A percentile compares a stretch with the other conserved stretches of the same genome.
Conservation (phyloP, 2,888 invertebrate genomes). For the Cepaea hortensis region DNA sequence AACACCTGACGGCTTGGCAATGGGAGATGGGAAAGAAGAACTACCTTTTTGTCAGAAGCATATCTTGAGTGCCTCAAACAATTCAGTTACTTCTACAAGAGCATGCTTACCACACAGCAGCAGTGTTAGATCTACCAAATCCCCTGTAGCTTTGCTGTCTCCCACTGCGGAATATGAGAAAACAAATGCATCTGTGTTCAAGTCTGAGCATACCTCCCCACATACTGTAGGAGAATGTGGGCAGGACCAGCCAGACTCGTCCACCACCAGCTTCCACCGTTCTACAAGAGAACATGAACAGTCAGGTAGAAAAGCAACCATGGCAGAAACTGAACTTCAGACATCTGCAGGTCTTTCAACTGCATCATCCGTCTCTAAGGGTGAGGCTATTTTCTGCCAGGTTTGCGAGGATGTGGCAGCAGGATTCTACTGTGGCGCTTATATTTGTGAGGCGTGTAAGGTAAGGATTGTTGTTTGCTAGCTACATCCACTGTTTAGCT, state of each 20-base stretch:
- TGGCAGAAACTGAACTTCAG: not conserved
- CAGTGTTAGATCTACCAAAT: not conserved
- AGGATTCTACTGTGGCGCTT: constrained; percentile 75
- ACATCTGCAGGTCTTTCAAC: not conserved
- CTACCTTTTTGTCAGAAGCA: not conserved
- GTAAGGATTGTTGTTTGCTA: constrained; percentile 55
- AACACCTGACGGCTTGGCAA: not conserved
- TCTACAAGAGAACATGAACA: not conserved
- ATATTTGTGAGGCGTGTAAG: constrained; percentile 76
- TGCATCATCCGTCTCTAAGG: not conserved
- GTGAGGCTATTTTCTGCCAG: constrained; percentile 61
- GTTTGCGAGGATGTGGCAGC: constrained; percentile 73
- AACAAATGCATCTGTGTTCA: not conserved
- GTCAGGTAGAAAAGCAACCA: not conserved
- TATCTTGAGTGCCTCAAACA: not conserved
- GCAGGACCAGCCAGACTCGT: constrained; percentile 22
- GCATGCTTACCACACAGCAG: too few relatives aligned
- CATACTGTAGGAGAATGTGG: not conserved
- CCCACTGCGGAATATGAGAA: too few relatives aligned
- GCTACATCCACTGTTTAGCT: not conserved
- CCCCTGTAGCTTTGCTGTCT: not conserved
- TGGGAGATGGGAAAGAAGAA: not conserved
- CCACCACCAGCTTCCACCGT: constrained; percentile 3
- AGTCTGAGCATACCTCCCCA: too few relatives aligned
- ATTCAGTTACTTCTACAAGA: not conserved